Evolutionary conservation across 2,888 invertebrate species (phyloP).

Genomic region (Anthophora plumipes): DNA sequence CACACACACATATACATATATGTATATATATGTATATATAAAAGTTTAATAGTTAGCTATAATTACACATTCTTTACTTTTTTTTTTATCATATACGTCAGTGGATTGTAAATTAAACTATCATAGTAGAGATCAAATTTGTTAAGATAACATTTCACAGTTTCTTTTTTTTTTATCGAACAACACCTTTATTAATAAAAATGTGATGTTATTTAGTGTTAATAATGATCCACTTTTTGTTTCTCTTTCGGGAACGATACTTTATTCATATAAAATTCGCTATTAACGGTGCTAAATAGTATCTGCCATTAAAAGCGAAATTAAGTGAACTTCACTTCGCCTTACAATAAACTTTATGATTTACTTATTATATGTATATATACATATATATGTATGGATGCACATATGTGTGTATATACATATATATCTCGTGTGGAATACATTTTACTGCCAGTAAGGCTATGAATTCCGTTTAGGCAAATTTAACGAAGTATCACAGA

Average conservation of each 20-base stretch:
- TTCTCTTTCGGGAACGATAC: neutral
- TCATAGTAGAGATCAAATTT: conserved; percentile 50
- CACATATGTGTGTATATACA: too few species aligned
- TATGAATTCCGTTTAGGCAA: conserved; percentile 46
- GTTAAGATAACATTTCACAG: conserved; percentile 33
- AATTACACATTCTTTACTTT: conserved; percentile 24
- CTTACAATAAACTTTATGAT: conserved; percentile 28
- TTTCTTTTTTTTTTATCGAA: conserved; percentile 25
- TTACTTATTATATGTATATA: conserved; percentile 21
- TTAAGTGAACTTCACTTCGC: conserved; percentile 22
- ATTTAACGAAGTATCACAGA: conserved; percentile 62
- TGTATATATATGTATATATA: conserved; percentile 9
- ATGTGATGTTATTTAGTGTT: conserved; percentile 31
- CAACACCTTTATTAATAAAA: conserved; percentile 50
- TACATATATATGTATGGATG: conserved; percentile 10
- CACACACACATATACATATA: neutral
- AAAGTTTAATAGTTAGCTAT: conserved; percentile 25
- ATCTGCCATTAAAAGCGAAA: conserved; percentile 37
- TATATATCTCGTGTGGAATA: conserved; percentile 39
- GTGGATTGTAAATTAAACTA: conserved; percentile 45
- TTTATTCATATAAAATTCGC: conserved; percentile 39
- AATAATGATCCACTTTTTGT: conserved; percentile 13
- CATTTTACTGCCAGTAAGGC: conserved; percentile 29
- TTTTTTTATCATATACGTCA: conserved; percentile 17
- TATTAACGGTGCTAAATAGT: conserved; percentile 45